These are phyloP conservation scores for Glaucomys volans DNA, from an alignment of 2,113 vertebrate genomes.

Conservation along the genomic window DNA sequence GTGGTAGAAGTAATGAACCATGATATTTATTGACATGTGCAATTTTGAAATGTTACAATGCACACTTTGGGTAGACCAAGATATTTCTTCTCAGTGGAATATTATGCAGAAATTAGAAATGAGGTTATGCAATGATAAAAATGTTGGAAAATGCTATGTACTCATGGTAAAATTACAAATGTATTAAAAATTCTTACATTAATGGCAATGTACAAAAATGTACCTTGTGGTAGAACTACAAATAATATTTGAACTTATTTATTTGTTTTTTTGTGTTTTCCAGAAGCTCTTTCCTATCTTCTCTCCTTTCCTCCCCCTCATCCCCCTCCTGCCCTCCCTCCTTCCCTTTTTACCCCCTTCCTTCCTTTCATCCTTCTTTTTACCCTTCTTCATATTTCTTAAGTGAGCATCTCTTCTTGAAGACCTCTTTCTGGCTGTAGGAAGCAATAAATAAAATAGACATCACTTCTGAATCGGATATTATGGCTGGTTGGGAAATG, in stretches of 20 bases:
- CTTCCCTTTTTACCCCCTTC: neutral
- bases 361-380: neutral
- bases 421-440: neutral
- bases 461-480: neutral
- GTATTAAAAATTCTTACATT: neutral
- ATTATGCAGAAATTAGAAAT: neutral
- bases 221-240: neutral
- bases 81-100: constrained; percentile 14
- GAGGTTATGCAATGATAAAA: neutral
- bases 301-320: neutral
- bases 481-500: neutral
- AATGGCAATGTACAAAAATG: neutral
- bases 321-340: neutral
- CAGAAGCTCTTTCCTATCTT: neutral
- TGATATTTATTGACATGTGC: neutral
- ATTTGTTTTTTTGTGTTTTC: no score
- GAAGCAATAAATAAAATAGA: neutral
- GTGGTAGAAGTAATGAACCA: neutral
- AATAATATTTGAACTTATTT: neutral
- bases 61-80: neutral
- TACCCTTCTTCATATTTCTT: neutral
- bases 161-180: neutral
- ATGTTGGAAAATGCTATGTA: neutral
- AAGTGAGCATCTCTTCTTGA: neutral
- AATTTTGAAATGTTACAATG: neutral